Evolutionary conservation across 2,113 vertebrate genomes (phyloP), one percentile per base, ranked within the genome.

Genomic region (Nipponia nippon): DNA sequence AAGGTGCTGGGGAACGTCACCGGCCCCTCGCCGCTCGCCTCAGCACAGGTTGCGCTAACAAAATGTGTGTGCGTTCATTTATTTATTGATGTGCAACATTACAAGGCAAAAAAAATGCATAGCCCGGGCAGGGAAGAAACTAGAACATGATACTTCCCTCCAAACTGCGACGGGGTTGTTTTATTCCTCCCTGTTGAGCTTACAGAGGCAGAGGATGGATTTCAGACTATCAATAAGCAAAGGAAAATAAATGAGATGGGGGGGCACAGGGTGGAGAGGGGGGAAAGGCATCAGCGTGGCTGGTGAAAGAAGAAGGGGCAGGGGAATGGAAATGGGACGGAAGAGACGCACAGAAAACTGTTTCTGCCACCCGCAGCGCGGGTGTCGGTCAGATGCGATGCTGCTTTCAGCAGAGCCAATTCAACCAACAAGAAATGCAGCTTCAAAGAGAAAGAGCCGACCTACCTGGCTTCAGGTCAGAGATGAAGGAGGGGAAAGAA

Each of bases 201-300:
- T 30, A 12, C 5, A 11, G 67, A 69, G 38, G n/a, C n/a, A 34
- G 42, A 70, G 10, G 17, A 20, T 36, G 63, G 25, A 26, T 71
- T 62, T 66, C 34, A 59, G 7, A 22, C 56, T 36, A 30, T 40
- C 23, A n/a, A 14, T 62, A 66, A 89, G 7, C 16, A 80, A 61
- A 67, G 25, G 36, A 30, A 53, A 53, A 53, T 17, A 7, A 29
- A 53, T 53, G 16, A 53, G 52, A 30, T 53, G 52, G 52, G 8
- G 3, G 13, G 11, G 3, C 23, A 62, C 11, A 23, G 47, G 1
- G 11, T 23, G 15, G 21, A 36, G 11, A 5, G 0, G 0, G 2
- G 16, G 26, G 29, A 29, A 62, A 65, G 8, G 27, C 18, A 30
- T 27, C n/a, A 29, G 11, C 16, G 18, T 53, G 53, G 32, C 34